These are phyloP conservation scores for Erethizon dorsatum DNA, from an alignment of 2,797 vertebrate species.

Conservation along the genomic window DNA sequence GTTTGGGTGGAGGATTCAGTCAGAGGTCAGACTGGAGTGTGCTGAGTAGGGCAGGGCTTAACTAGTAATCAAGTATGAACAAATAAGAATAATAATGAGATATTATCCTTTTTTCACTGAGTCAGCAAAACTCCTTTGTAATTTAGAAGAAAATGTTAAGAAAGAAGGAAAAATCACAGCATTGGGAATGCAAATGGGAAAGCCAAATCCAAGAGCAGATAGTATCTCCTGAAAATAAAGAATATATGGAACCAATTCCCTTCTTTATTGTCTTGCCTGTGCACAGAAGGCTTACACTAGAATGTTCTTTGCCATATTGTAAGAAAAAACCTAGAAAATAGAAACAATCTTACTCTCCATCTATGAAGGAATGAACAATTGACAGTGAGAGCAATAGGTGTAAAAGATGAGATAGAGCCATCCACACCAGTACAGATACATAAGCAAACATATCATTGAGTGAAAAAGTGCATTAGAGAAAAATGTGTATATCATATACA, in stretches of 20 bases:
- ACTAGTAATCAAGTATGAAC: background rate
- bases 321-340: background rate
- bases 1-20: background rate
- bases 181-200: background rate
- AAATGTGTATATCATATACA: background rate
- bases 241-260: background rate
- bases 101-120: background rate
- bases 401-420: too few relatives aligned
- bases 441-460: background rate
- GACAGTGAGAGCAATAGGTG: background rate
- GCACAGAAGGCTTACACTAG: background rate
- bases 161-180: background rate
- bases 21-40: background rate
- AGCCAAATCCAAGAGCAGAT: background rate
- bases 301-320: background rate
- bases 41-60: background rate
- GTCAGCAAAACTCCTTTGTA: background rate
- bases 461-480: background rate
- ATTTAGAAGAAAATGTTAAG: background rate
- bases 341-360: background rate
- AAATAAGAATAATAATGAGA: background rate
- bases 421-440: background rate
- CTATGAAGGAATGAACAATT: background rate
- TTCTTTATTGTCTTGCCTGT: background rate
- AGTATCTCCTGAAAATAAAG: constrained; percentile 9